These are phyloP conservation scores for Frankliniella fusca DNA, from an alignment of 2,888 invertebrate species.

Conservation along the genomic window DNA sequence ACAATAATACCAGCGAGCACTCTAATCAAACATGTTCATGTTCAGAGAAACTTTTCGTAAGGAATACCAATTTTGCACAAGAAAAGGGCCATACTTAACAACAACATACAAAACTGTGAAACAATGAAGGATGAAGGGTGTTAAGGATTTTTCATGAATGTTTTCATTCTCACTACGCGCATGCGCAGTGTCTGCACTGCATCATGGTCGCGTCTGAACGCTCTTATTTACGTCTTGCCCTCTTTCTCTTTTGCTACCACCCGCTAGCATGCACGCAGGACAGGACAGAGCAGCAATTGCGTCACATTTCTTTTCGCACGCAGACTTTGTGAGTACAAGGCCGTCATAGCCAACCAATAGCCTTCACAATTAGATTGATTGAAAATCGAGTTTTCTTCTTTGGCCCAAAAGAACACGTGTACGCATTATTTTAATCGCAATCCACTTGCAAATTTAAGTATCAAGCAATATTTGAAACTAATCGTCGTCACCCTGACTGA, in stretches of 20 bases:
- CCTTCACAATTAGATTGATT: no score
- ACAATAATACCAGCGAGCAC: background rate
- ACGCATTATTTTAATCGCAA: no score
- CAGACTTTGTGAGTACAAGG: background rate
- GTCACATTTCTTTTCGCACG: background rate
- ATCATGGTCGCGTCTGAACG: background rate
- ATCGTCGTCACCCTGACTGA: no score
- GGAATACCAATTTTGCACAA: background rate
- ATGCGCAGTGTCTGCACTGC: conserved; percentile 2
- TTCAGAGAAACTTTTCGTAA: background rate
- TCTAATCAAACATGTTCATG: background rate
- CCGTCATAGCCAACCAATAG: background rate
- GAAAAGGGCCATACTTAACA: background rate
- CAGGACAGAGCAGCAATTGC: background rate
- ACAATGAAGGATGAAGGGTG: conserved; percentile 3
- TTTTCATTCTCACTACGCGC: conserved; percentile 16
- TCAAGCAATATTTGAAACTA: no score
- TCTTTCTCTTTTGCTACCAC: background rate
- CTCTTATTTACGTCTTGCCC: background rate
- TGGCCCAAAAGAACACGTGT: no score
- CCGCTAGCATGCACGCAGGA: background rate
- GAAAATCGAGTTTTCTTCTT: no score
- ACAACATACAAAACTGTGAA: background rate
- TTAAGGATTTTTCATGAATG: conserved; percentile 9
- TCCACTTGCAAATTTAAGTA: no score